phyloP scores from a whole-genome alignment of 2,888 invertebrate genomes.

The Podabrus alpinus region DNA sequence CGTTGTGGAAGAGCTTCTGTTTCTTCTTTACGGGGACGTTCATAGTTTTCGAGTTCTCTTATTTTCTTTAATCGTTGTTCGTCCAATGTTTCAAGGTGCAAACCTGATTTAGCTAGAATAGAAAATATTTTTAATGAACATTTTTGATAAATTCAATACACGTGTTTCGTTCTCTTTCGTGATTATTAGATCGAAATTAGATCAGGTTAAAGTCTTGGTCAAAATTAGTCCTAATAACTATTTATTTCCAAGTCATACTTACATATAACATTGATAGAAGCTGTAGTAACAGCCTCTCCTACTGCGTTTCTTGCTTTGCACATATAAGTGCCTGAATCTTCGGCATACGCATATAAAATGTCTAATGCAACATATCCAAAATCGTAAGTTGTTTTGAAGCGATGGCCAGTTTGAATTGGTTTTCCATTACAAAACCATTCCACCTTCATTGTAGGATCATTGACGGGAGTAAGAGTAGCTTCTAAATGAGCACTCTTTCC shows the following conservation, averaged over 20 bases:
- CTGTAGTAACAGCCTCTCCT: slow-evolving; percentile 93
- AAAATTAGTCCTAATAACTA: no score
- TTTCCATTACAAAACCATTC: slow-evolving; percentile 98
- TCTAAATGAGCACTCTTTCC: slow-evolving; percentile 89
- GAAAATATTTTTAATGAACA: background rate
- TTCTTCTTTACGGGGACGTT: slow-evolving; percentile 75
- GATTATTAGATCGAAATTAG: no score
- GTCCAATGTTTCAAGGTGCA: slow-evolving; percentile 87
- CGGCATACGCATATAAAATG: slow-evolving; percentile 93
- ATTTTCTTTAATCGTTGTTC: slow-evolving; percentile 89
- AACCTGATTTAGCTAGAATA: slow-evolving; percentile 75
- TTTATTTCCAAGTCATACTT: no score
- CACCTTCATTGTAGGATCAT: slow-evolving; percentile 97
- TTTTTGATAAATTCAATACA: background rate
- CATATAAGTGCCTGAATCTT: slow-evolving; percentile 96
- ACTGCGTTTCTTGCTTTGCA: slow-evolving; percentile 93
- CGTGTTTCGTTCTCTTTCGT: no score
- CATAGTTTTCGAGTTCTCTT: slow-evolving; percentile 80
- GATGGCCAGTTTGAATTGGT: slow-evolving; percentile 90
- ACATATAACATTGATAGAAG: slow-evolving; percentile 86
- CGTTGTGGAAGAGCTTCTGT: slow-evolving; percentile 77
- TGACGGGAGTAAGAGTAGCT: slow-evolving; percentile 93
- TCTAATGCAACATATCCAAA: slow-evolving; percentile 97
- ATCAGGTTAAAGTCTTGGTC: no score
- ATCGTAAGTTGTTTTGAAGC: slow-evolving; percentile 95